Conservation (phyloP, 2,113 vertebrate genomes). For the Rhipidura dahli region DNA sequence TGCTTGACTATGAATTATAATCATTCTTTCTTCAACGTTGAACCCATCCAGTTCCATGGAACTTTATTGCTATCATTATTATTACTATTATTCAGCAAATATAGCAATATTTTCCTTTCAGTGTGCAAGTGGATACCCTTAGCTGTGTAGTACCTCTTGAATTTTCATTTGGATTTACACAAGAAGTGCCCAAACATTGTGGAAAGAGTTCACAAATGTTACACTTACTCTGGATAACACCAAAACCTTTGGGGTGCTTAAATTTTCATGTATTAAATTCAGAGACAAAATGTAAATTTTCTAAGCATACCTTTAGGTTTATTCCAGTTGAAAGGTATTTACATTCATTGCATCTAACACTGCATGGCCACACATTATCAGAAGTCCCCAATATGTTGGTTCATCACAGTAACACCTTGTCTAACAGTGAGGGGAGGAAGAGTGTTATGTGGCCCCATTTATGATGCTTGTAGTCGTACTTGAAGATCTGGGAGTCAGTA, state of each 20-base stretch:
- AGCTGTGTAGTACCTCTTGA: neutral
- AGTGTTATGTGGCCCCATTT: neutral
- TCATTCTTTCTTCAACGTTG: neutral
- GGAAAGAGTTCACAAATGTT: neutral
- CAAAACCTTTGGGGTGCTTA: neutral
- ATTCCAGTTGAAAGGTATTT: neutral
- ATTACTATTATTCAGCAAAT: neutral
- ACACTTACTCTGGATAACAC: neutral
- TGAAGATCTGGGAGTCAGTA: neutral
- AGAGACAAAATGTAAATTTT: neutral
- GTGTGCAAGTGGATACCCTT: neutral
- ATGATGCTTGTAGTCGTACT: neutral
- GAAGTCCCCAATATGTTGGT: neutral
- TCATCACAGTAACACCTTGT: neutral
- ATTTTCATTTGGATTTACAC: neutral
- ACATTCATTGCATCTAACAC: neutral
- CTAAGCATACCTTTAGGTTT: neutral
- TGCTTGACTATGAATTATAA: neutral
- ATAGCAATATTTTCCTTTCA: neutral
- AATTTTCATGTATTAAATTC: neutral
- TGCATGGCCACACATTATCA: neutral
- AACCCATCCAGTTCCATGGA: neutral
- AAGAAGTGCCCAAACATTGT: neutral
- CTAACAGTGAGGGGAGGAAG: fast-evolving
- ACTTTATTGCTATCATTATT: neutral